Evolutionary conservation across 2,797 vertebrate species (phyloP).

Genomic region (Diplodus sargus): DNA sequence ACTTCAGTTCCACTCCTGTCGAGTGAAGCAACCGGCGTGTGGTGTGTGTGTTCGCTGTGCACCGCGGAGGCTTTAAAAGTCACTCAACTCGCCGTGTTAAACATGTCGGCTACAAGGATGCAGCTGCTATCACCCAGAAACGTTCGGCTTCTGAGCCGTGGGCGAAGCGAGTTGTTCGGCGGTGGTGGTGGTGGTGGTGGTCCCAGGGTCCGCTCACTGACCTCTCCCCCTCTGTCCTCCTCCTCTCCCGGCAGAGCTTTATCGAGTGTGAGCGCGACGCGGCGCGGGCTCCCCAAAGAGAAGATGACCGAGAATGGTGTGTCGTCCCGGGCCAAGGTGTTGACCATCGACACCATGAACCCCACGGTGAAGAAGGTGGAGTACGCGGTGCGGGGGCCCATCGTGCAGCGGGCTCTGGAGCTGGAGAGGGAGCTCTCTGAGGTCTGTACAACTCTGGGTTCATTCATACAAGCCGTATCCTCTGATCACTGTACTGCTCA

Average conservation of each 20-base stretch:
- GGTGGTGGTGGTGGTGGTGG: conserved; percentile 23
- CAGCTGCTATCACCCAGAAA: conserved; percentile 60
- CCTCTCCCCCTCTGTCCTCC: conserved; percentile 62
- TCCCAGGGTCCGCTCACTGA: conserved; percentile 59
- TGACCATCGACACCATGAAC: conserved; percentile 92
- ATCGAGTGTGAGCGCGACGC: conserved; percentile 75
- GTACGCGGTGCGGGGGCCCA: conserved; percentile 91
- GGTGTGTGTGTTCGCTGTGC: conserved; percentile 3
- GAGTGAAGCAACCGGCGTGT: conserved; percentile 10
- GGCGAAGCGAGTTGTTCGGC: conserved; percentile 45
- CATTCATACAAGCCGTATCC: background rate
- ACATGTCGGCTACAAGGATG: conserved; percentile 70
- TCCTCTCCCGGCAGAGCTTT: conserved; percentile 73
- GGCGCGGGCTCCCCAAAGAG: conserved; percentile 70
- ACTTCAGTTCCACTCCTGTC: conserved; percentile 16
- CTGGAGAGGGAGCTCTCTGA: conserved; percentile 90
- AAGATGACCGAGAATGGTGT: conserved; percentile 83
- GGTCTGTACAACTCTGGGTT: conserved; percentile 74
- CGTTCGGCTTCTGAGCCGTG: conserved; percentile 49
- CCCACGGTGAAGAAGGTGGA: conserved; percentile 88
- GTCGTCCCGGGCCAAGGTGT: conserved; percentile 80
- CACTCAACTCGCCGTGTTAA: background rate
- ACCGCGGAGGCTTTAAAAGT: conserved; percentile 2
- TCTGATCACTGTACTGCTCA: background rate
- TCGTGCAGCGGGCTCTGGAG: conserved; percentile 90